Evolutionary conservation across 2,113 vertebrate genomes (phyloP), one percentile per base, ranked within the genome.

Genomic region (Octodon degus): DNA sequence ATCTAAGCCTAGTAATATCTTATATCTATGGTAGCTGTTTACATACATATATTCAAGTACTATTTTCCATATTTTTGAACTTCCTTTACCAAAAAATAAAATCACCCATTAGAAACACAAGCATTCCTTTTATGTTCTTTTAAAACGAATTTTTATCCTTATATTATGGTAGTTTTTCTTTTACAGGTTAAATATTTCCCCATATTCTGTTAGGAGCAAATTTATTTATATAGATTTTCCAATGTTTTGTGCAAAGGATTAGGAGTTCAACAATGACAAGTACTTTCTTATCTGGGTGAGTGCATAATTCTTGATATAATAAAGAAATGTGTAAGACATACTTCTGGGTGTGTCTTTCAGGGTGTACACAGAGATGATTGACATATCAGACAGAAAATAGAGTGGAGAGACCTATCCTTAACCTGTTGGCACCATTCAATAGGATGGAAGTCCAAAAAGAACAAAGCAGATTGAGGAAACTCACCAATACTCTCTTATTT

Each of bases 231-330:
- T 0, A 40, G 5, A 47, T 62, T 83, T 40, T 58, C 27, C 34
- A 63, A 65, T 65, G 9, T 94, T 25, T 79, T 50, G 83, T 60
- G 19, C 11, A 86, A 91, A 84, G 86, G 11, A 76, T 84, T 34
- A 90, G 55, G 79, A 87, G 81, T 91, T 85, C n/a, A 90, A 62
- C 81, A 88, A 84, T 60, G 37, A 50, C 70, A 67, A 90, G 9
- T 16, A 58, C 60, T 63, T 63, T 19, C 43, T 30, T 88, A 7
- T 80, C 62, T 92, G 86, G 37, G 11, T 67, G n/a, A 81, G 19
- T 81, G 19, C 4, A 55, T 85, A 50, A 47, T 50, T 79, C 76
- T 79, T 79, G 25, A 50, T 19, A 30, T 43, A 50, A 27, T 50
- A 25, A 12, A 47, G 27, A 79, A 79, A 50, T 50, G 7, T 30